phyloP scores from a whole-genome alignment of 2,888 invertebrate species.

The Drosophila seclusa region DNA sequence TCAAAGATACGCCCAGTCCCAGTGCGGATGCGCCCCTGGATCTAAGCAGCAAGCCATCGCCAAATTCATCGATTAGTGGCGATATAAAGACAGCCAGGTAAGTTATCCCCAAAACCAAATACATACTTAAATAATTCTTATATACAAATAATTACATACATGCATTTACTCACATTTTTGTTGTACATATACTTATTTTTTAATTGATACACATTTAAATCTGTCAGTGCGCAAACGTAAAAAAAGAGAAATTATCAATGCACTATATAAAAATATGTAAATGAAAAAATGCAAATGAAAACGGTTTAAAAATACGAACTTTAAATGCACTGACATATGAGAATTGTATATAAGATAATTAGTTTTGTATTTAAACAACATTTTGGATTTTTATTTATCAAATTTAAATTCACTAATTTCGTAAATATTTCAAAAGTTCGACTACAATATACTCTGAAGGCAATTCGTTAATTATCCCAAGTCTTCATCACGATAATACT shows the following conservation, averaged over 20 bases:
- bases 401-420: background rate
- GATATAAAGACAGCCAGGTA: conserved; percentile 89
- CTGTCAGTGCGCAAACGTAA: conserved; percentile 63
- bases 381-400: background rate
- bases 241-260: conserved; percentile 35
- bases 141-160: background rate
- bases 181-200: conserved; percentile 8
- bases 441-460: background rate
- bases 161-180: conserved; percentile 1
- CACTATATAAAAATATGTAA: conserved; percentile 39
- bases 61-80: conserved; percentile 84
- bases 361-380: background rate
- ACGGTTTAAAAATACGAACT: conserved; percentile 1
- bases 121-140: background rate
- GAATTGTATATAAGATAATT: background rate
- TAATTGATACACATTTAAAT: conserved; percentile 13
- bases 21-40: conserved; percentile 88
- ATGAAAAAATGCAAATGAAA: conserved; percentile 31
- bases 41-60: conserved; percentile 92
- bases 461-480: background rate
- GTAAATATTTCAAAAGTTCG: background rate
- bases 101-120: conserved; percentile 35
- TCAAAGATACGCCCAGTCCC: conserved; percentile 86
- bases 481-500: background rate
- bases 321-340: conserved; percentile 19